These are phyloP conservation scores for Andinoacara biseriatus DNA, from an alignment of 2,113 vertebrate genomes.

Conservation along the genomic window DNA sequence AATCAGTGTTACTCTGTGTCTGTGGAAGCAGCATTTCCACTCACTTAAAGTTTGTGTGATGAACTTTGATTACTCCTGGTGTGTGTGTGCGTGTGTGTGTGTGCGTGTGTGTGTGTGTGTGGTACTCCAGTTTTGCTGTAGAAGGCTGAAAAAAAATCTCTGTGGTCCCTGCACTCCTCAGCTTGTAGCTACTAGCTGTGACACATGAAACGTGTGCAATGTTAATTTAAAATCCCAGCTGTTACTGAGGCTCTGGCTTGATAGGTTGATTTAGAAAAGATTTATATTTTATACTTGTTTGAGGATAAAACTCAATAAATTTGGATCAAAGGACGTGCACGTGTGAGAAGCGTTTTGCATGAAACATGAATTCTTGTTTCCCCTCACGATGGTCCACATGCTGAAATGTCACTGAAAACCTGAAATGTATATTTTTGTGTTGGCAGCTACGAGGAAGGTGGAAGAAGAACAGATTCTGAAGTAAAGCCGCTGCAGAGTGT, in stretches of 20 bases:
- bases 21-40: constrained; percentile 31
- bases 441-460: not conserved
- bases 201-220: constrained; percentile 71
- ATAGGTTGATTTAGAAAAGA: constrained; percentile 74
- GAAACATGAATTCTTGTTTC: not conserved
- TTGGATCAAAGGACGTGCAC: constrained; percentile 62
- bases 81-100: not conserved
- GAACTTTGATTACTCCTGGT: constrained; percentile 14
- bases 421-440: not conserved
- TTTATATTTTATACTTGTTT: constrained; percentile 82
- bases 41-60: constrained; percentile 31
- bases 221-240: constrained; percentile 71
- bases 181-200: constrained; percentile 62
- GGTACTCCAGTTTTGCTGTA: constrained; percentile 39
- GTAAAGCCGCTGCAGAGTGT: constrained; percentile 24
- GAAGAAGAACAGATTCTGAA: not conserved
- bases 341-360: constrained; percentile 13
- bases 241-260: constrained; percentile 70
- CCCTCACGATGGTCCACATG: not conserved
- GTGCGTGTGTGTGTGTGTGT: not conserved
- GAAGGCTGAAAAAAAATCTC: constrained; percentile 12
- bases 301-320: constrained; percentile 78
- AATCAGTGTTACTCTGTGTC: constrained; percentile 27
- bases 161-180: constrained; percentile 36
- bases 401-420: not conserved